A percentile compares a stretch with the other conserved stretches of the same genome.
phyloP scores from a whole-genome alignment of 2,113 vertebrate species.

The Callithrix jacchus region DNA sequence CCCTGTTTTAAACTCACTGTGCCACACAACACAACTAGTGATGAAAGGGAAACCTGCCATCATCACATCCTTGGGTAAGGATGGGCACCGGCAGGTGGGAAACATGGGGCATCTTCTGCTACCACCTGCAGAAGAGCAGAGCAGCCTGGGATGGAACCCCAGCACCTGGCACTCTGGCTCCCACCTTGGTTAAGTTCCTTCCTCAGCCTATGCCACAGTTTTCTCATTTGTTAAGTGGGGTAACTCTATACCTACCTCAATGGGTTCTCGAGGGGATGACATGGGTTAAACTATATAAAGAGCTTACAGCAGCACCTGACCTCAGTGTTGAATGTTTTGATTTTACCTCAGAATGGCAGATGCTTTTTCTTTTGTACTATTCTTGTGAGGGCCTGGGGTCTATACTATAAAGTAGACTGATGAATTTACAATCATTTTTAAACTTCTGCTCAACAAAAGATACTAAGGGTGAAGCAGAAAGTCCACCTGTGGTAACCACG shows the following conservation, averaged over 20 bases:
- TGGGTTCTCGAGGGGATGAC: background rate
- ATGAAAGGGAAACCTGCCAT: background rate
- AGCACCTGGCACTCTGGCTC: background rate
- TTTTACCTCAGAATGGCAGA: background rate
- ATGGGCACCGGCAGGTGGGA: fast-evolving
- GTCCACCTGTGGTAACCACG: background rate
- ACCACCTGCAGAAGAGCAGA: background rate
- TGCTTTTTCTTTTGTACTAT: background rate
- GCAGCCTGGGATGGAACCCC: no score
- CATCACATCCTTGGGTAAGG: background rate
- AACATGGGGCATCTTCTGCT: background rate
- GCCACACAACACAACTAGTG: background rate
- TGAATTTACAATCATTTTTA: background rate
- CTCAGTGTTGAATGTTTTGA: no score
- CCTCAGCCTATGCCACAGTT: background rate
- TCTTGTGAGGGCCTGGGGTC: background rate
- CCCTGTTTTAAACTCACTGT: background rate
- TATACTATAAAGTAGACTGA: background rate
- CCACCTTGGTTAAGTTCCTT: background rate
- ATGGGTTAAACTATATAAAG: background rate
- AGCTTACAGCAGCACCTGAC: background rate
- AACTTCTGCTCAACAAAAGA: background rate
- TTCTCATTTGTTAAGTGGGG: background rate
- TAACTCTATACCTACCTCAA: background rate
- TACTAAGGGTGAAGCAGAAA: background rate